A percentile compares a stretch with the other conserved stretches of the same genome.
phyloP scores from a whole-genome alignment of 2,113 vertebrate species.

The Cariama cristata region DNA sequence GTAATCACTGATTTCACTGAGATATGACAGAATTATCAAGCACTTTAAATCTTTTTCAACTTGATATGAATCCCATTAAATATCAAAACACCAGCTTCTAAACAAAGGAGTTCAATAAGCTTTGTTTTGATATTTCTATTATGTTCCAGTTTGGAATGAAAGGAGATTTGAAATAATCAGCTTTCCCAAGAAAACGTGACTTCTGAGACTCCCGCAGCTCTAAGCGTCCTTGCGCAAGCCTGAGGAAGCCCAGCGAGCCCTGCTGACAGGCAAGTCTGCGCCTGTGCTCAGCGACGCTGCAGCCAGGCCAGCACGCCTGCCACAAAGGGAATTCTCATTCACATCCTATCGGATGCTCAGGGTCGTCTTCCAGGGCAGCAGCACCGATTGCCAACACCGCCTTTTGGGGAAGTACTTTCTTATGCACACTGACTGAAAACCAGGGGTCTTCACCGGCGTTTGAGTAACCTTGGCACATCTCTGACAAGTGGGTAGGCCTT shows the following conservation, averaged over 20 bases:
- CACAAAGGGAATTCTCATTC: neutral
- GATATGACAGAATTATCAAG: neutral
- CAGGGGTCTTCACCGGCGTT: neutral
- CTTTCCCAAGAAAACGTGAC: neutral
- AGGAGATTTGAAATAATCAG: neutral
- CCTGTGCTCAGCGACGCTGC: neutral
- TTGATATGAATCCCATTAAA: neutral
- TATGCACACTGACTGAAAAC: neutral
- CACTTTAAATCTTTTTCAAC: neutral
- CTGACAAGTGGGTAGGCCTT: neutral
- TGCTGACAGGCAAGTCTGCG: neutral
- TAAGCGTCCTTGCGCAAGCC: neutral
- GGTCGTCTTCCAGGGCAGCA: neutral
- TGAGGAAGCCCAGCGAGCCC: neutral
- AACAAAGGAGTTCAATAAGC: neutral
- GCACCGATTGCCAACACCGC: fast-evolving
- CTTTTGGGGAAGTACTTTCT: neutral
- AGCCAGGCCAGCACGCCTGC: neutral
- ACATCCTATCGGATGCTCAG: neutral
- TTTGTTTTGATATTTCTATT: neutral
- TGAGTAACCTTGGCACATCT: neutral
- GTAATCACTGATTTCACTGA: neutral
- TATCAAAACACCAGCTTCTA: neutral
- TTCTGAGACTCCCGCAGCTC: neutral
- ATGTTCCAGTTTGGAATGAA: neutral